phyloP scores from a whole-genome alignment of 53 echinoderm and acorn worm genomes.

The Apostichopus leukothele region DNA sequence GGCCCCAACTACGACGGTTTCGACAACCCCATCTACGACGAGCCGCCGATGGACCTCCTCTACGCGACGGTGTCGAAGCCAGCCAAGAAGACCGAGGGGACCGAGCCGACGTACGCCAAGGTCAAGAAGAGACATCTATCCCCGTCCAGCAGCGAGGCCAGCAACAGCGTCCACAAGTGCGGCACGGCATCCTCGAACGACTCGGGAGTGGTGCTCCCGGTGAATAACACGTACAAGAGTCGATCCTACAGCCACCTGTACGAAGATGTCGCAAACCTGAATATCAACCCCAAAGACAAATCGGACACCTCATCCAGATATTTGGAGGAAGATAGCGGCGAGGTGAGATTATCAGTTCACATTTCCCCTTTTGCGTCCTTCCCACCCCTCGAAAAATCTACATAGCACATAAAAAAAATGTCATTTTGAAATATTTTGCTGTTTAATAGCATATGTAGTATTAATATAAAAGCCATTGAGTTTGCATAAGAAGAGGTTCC shows the following conservation, averaged over 20 bases:
- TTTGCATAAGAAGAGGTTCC: too few species aligned
- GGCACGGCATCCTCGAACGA: slow-evolving; percentile 47
- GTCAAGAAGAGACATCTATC: slow-evolving; percentile 33
- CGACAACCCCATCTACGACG: slow-evolving; percentile 49
- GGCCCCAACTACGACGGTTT: slow-evolving; percentile 56
- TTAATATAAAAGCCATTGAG: too few species aligned
- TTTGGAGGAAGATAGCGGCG: slow-evolving; percentile 75
- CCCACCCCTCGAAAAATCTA: too few species aligned
- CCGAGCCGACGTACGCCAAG: slow-evolving; percentile 21
- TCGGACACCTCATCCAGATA: slow-evolving; percentile 31
- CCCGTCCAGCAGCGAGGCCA: not conserved
- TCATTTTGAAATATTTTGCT: too few species aligned
- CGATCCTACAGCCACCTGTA: slow-evolving; percentile 55
- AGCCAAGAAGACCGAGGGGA: slow-evolving; percentile 2
- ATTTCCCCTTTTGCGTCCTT: not conserved
- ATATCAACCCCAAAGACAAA: slow-evolving; percentile 13
- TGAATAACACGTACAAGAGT: not conserved
- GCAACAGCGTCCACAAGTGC: slow-evolving; percentile 44
- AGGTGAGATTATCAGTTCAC: slow-evolving; percentile 58
- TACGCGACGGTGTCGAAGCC: slow-evolving; percentile 42
- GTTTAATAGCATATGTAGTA: too few species aligned
- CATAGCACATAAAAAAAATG: too few species aligned
- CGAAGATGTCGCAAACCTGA: slow-evolving; percentile 68
- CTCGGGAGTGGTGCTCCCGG: slow-evolving; percentile 48
- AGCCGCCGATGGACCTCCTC: slow-evolving; percentile 5